Evolutionary conservation across 2,797 vertebrate genomes (phyloP).

Genomic region (Simalia tracyae): DNA sequence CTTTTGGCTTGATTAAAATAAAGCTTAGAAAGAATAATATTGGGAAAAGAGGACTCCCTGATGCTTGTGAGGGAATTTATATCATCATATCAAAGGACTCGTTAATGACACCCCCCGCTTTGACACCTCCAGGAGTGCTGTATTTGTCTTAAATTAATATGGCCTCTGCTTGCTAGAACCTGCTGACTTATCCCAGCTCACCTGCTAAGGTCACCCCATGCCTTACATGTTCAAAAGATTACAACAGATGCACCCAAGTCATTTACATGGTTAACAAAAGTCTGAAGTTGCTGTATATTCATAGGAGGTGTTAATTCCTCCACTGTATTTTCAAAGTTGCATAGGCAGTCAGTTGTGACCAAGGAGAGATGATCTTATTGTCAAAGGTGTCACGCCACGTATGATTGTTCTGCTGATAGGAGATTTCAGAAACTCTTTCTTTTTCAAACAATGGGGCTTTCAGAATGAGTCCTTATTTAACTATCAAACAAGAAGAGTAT

Average conservation of each 20-base stretch:
- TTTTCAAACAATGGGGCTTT: background rate
- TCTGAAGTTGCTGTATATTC: slow-evolving; percentile 3
- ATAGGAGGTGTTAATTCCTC: background rate
- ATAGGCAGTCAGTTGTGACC: background rate
- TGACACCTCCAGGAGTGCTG: slow-evolving; percentile 21
- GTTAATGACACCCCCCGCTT: slow-evolving; percentile 54
- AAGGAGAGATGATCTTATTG: background rate
- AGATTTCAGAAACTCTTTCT: background rate
- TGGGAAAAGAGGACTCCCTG: slow-evolving; percentile 59
- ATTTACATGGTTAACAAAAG: slow-evolving; percentile 37
- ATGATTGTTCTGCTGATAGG: background rate
- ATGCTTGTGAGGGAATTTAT: slow-evolving; percentile 44
- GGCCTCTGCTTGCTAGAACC: slow-evolving; percentile 14
- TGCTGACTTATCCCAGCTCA: slow-evolving; percentile 60
- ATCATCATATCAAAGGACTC: slow-evolving; percentile 60
- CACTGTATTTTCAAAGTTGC: background rate
- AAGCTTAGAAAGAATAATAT: slow-evolving; percentile 63
- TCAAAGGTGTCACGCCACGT: background rate
- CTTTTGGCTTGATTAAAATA: slow-evolving; percentile 58
- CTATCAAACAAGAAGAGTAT: background rate
- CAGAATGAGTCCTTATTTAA: background rate
- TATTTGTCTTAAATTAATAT: slow-evolving; percentile 32
- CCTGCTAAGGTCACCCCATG: slow-evolving; percentile 63
- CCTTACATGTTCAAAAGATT: slow-evolving; percentile 61
- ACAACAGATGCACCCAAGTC: slow-evolving; percentile 16